Conservation (phyloP, 2,113 vertebrate species). For the Micromys minutus region DNA sequence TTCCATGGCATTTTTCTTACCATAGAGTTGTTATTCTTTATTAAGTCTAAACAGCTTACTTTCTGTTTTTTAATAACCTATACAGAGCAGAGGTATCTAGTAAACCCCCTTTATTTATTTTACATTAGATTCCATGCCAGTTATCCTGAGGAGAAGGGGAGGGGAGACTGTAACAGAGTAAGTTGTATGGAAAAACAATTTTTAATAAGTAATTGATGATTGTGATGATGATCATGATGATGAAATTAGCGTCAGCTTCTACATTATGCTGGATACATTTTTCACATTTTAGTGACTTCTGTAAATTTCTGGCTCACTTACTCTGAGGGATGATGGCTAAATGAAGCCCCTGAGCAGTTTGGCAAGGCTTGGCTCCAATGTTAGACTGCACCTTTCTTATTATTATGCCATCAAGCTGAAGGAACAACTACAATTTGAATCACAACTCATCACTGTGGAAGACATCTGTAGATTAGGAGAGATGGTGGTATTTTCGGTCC, state of each 20-base stretch:
- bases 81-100: not conserved
- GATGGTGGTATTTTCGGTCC: no score
- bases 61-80: not conserved
- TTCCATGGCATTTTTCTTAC: not conserved
- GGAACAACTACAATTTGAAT: not conserved
- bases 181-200: not conserved
- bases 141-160: not conserved
- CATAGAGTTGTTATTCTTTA: slow-evolving; percentile 12
- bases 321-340: not conserved
- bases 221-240: not conserved
- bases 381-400: not conserved
- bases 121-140: not conserved
- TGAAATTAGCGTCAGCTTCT: not conserved
- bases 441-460: not conserved
- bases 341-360: not conserved
- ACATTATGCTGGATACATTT: not conserved
- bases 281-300: not conserved
- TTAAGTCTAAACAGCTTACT: not conserved
- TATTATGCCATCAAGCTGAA: not conserved
- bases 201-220: not conserved
- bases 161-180: not conserved
- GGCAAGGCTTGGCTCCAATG: not conserved
- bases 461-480: not conserved
- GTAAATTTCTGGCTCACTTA: not conserved
- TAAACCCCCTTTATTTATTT: not conserved